Evolutionary conservation across 1,140 invertebrate species (phyloP).

Genomic region (Notospermus geniculatus): DNA sequence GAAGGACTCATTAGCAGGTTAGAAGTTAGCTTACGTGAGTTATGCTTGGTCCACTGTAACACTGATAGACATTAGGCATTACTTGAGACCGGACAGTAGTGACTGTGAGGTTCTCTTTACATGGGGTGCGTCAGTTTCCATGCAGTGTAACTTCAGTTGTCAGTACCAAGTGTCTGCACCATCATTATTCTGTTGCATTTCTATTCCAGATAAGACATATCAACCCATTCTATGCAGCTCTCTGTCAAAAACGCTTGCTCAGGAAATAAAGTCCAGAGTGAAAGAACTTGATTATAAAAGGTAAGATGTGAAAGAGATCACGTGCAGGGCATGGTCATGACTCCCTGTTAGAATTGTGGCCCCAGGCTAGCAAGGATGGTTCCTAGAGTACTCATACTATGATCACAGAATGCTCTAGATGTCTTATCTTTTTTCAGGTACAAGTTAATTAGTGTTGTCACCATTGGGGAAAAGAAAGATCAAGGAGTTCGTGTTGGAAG

Average conservation of each 20-base stretch:
- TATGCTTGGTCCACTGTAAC: no score
- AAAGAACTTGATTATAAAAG: conserved; percentile 36
- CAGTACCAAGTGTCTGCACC: neutral
- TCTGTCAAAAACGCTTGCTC: conserved; percentile 31
- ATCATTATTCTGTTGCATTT: neutral
- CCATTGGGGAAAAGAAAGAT: conserved; percentile 38
- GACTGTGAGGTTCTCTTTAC: no score
- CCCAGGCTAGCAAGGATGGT: no score
- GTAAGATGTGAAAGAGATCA: no score
- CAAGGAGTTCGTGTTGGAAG: conserved; percentile 36
- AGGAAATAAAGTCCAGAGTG: conserved; percentile 34
- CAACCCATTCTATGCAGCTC: conserved; percentile 32
- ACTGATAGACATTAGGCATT: no score
- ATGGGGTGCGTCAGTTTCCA: no score
- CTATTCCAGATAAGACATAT: conserved; percentile 32
- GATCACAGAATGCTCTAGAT: no score
- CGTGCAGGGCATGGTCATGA: no score
- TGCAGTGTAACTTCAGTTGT: neutral
- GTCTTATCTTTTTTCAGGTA: conserved; percentile 26
- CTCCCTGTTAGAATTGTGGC: no score
- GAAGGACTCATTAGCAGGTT: conserved; percentile 32
- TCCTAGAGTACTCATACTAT: no score
- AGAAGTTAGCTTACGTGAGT: neutral
- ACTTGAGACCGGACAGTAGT: no score
- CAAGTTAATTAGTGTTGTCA: conserved; percentile 37